Evolutionary conservation across 2,113 vertebrate genomes (phyloP), one percentile per base, ranked within the genome.

Genomic region (Sinocyclocheilus anophthalmus): DNA sequence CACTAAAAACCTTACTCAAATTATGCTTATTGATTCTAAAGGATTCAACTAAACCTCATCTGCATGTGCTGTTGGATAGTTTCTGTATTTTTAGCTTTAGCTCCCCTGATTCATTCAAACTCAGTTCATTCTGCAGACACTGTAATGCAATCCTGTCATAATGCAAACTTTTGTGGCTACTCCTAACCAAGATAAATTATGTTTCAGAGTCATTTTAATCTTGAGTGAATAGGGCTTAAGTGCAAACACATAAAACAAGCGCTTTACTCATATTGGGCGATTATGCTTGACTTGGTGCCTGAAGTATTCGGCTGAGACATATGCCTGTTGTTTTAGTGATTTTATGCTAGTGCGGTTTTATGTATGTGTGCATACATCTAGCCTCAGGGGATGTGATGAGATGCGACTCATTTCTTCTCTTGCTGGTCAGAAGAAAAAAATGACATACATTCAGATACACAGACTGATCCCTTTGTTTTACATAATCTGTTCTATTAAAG

Each of bases 171-270:
- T 16, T 83, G 50, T 83, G 50, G 67, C 67, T 72, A 57, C 30
- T 83, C 18, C 48, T 55, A 24, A 73, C 81, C n/a, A 69, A 83
- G 81, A 73, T 73, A 37, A 57, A 83, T 59, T 7, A 10, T 45
- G 16, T 39, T 83, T 83, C 61, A 37, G 65, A 73, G 67, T 26
- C 48, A 73, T 83, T 73, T 73, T 26, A 73, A 83, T 83, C 81
- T 82, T 30, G 39, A 53, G 45, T 70, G 80, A 70, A 82, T 82
- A n/a, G 63, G 11, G 59, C 59, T 82, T 50, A 70, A 48, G 45
- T 70, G 63, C 80, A 69, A 53, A 82, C 10, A 22, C 61, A 82
- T 30, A 82, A n/a, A 82, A 33, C 45, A 37, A 82, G 65, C 11
- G 26, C 24, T 70, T 67, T 53, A 70, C 63, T 82, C 26, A 53